phyloP scores from a whole-genome alignment of 2,888 invertebrate genomes.

The Caenorhabditis macrosperma region DNA sequence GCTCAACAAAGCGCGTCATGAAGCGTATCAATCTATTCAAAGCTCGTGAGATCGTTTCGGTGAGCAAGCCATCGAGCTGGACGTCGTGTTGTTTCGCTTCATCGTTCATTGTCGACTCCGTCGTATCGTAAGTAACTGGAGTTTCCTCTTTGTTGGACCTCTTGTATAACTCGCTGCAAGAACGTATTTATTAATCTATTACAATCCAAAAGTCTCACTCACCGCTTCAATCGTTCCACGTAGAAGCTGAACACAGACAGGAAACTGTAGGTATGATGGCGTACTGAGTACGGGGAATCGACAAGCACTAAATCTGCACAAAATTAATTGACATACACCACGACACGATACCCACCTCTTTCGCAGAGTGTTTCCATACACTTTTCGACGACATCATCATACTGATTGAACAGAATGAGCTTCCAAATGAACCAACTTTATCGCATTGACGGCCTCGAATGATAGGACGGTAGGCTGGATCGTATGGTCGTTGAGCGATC shows the following conservation, averaged over 20 bases:
- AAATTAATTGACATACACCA: constrained; percentile 31
- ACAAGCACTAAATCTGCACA: constrained; percentile 50
- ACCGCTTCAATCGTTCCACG: constrained; percentile 51
- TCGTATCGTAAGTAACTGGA: constrained; percentile 17
- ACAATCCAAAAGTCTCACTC: background rate
- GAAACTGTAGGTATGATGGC: constrained; percentile 39
- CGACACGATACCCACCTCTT: constrained; percentile 41
- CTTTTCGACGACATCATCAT: constrained; percentile 52
- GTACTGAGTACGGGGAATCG: constrained; percentile 33
- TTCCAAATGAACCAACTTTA: constrained; percentile 80
- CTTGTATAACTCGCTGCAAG: too few relatives aligned
- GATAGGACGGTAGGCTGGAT: constrained; percentile 61
- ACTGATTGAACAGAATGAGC: constrained; percentile 53
- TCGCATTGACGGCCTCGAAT: constrained; percentile 75
- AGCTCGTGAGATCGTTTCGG: constrained; percentile 36
- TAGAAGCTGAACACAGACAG: constrained; percentile 54
- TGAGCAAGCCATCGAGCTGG: constrained; percentile 35
- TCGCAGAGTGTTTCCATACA: constrained; percentile 57
- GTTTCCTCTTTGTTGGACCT: constrained; percentile 17
- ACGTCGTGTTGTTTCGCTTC: constrained; percentile 40
- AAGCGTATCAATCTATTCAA: constrained; percentile 50
- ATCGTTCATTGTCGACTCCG: constrained; percentile 28
- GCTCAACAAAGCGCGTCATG: constrained; percentile 49
- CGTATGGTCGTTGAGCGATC: constrained; percentile 12
- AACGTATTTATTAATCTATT: background rate